Base-by-base conservation (phyloP, 2,113 vertebrate genomes). In the Salminus brasiliensis region DNA sequence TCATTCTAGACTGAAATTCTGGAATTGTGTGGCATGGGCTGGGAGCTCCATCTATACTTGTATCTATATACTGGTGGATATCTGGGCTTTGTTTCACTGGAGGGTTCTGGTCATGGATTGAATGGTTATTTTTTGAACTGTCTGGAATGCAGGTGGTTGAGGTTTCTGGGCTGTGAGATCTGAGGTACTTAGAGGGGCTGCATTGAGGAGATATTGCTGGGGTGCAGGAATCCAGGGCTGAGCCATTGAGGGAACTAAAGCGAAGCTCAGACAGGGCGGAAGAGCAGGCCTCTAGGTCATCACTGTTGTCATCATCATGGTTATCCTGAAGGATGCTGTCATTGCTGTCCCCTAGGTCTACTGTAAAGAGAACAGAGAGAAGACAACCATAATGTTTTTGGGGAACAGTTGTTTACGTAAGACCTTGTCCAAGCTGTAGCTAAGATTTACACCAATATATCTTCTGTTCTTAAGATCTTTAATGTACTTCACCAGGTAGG, bases 341-440 rank as follows among this genome's bases (percentile, higher is more conserved):
- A 76, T 36, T 72, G 3, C 62, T 83, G 41, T 72, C 75, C 13
- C 39, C 27, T 25, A 65, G 18, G 57, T 77, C 79, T 71, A 57
- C 88, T 86, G 79, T n/a, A 80, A 81, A 72, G 18, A 71, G 70
- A 83, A 43, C 59, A 47, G 82, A 43, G 85, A 1, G 57, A 12
- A 21, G 45, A 68, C 30, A 68, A 60, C 49, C 21, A 53, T 18
- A 49, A 18, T 3, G 13, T 49, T 49, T 4, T 49, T 16, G 3
- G 13, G 16, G 15, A 15, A 16, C 1, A 2, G 5, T 47, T 47
- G 16, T 47, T 47, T 43, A 12, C 5, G 6, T 43, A 9, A 43
- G 7, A 43, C 41, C 11, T 11, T 43, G 41, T n/a, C n/a, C n/a
- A n/a, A n/a, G 6, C 41, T 11, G 8, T 3, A 4, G 3, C 34